Evolutionary conservation across 2,888 invertebrate species (phyloP).

Genomic region (Tryphoninae sp.): DNA sequence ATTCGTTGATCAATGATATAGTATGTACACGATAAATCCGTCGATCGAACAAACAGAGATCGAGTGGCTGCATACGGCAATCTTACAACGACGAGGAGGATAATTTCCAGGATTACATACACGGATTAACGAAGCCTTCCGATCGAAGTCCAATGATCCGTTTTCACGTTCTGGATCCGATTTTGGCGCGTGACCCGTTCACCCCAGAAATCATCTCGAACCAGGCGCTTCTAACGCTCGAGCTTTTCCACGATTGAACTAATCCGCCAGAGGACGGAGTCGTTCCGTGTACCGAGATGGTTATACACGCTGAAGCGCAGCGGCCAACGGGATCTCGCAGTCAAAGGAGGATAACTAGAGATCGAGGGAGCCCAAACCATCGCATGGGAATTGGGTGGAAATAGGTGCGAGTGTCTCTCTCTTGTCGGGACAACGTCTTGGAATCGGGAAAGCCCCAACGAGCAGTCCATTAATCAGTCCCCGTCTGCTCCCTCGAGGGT

Average conservation of each 20-base stretch:
- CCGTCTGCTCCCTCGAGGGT: slow-evolving; percentile 30
- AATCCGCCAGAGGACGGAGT: background rate
- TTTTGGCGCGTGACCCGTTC: background rate
- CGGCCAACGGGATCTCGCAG: slow-evolving; percentile 11
- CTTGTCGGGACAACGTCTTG: slow-evolving; percentile 45
- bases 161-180: slow-evolving; percentile 12
- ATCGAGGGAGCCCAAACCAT: slow-evolving; percentile 6
- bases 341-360: slow-evolving; percentile 52
- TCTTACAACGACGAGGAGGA: slow-evolving; percentile 17
- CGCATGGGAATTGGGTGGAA: slow-evolving; percentile 26
- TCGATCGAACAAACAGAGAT: no score
- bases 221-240: no score
- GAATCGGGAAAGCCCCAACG: slow-evolving; percentile 27
- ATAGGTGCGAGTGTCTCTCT: slow-evolving; percentile 33
- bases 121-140: slow-evolving; percentile 37
- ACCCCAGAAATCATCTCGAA: no score
- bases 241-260: no score
- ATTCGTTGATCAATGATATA: no score
- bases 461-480: slow-evolving; percentile 57
- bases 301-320: slow-evolving; percentile 1
- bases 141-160: slow-evolving; percentile 46
- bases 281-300: background rate
- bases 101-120: slow-evolving; percentile 20
- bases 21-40: no score
- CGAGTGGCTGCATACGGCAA: background rate